A percentile compares a stretch with the other conserved stretches of the same genome.
Conservation (phyloP, 2,888 invertebrate genomes). For the Caenorhabditis zanzibari region DNA sequence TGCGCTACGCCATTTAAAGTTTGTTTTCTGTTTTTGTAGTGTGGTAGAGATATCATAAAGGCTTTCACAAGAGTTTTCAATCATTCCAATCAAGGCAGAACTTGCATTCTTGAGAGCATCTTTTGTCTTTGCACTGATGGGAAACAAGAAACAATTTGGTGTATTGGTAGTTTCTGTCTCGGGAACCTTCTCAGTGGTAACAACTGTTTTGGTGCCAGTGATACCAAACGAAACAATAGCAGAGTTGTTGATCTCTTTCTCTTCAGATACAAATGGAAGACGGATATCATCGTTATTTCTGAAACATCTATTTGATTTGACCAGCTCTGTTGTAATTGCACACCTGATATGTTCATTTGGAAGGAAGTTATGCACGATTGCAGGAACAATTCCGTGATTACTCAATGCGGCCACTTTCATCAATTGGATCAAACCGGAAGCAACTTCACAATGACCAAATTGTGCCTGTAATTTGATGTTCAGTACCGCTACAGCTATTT, state of each 20-base stretch:
- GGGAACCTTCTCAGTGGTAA: slow-evolving; percentile 32
- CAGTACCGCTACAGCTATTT: background rate
- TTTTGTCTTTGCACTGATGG: slow-evolving; percentile 68
- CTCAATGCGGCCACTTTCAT: slow-evolving; percentile 64
- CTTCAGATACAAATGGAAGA: slow-evolving; percentile 69
- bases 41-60: slow-evolving; percentile 63
- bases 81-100: slow-evolving; percentile 55
- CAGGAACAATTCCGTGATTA: slow-evolving; percentile 52
- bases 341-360: slow-evolving; percentile 69
- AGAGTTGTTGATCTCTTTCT: slow-evolving; percentile 49
- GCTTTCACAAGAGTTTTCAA: slow-evolving; percentile 49
- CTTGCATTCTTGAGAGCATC: slow-evolving; percentile 54
- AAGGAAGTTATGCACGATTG: slow-evolving; percentile 65
- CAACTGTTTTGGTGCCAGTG: slow-evolving; percentile 70
- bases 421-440: slow-evolving; percentile 71
- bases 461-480: slow-evolving; percentile 38
- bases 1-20: slow-evolving; percentile 65
- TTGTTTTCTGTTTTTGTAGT: slow-evolving; percentile 67
- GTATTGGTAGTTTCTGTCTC: background rate
- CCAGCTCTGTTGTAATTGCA: background rate
- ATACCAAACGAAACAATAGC: slow-evolving; percentile 72
- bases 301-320: background rate
- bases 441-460: slow-evolving; percentile 72
- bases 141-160: slow-evolving; percentile 49
- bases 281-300: slow-evolving; percentile 61